phyloP scores from a whole-genome alignment of 1,140 invertebrate species.

The Polypedilum pembai region DNA sequence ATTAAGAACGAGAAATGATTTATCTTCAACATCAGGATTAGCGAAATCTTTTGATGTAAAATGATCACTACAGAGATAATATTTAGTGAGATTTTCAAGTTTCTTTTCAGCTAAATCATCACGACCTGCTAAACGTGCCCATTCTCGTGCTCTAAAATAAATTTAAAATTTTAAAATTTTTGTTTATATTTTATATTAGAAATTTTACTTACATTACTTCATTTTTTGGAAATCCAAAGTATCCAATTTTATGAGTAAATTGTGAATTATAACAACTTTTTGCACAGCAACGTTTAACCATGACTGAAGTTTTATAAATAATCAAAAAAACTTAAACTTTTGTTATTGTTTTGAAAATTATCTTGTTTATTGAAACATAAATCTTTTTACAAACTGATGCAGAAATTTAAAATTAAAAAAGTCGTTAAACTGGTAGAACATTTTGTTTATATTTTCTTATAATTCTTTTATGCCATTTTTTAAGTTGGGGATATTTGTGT shows the following conservation, averaged over 20 bases:
- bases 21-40: not conserved
- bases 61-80: not conserved
- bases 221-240: slow-evolving; percentile 11
- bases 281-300: not conserved
- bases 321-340: not conserved
- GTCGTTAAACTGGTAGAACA: no score
- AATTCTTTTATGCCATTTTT: no score
- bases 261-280: slow-evolving; percentile 23
- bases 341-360: no score
- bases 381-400: no score
- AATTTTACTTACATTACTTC: not conserved
- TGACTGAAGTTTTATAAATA: not conserved
- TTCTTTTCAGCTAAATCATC: not conserved
- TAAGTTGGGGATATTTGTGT: no score
- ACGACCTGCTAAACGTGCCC: not conserved
- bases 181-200: not conserved
- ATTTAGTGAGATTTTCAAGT: not conserved
- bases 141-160: not conserved
- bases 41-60: not conserved
- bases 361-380: no score
- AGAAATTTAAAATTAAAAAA: no score
- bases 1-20: not conserved
- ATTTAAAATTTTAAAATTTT: not conserved
- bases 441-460: no score
- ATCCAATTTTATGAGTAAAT: slow-evolving; percentile 23